These are phyloP conservation scores for Diachasmimorpha longicaudata DNA, from an alignment of 1,140 invertebrate species.

Conservation along the genomic window DNA sequence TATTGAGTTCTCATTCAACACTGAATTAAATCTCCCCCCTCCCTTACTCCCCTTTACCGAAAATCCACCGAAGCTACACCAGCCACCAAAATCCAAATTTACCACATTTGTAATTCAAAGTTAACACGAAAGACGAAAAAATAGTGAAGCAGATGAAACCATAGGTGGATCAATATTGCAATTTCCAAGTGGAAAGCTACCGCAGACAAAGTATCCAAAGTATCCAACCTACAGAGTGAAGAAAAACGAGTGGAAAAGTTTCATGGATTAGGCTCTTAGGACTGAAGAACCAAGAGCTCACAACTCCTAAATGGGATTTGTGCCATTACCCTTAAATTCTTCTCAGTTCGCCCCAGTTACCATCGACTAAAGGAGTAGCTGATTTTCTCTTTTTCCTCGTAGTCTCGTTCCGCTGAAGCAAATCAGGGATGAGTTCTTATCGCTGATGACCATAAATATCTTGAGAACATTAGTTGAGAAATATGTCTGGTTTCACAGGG, in stretches of 20 bases:
- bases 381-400: background rate
- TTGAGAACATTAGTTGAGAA: background rate
- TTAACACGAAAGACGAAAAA: background rate
- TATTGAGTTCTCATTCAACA: background rate
- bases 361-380: constrained; percentile 1
- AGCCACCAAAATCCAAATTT: background rate
- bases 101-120: background rate
- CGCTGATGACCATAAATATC: background rate
- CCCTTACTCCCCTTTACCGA: no score
- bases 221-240: background rate
- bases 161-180: background rate
- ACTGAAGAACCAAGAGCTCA: constrained; percentile 12
- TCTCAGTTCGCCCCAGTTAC: constrained; percentile 22
- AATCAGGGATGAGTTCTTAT: background rate
- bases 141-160: background rate
- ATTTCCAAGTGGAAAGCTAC: background rate
- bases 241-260: constrained; percentile 18
- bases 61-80: background rate
- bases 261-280: constrained; percentile 23
- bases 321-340: constrained; percentile 36
- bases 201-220: background rate
- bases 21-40: background rate
- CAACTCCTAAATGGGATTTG: constrained; percentile 37
- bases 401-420: background rate
- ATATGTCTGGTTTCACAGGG: background rate